Percentiles rank a stretch among this genome's conserved stretches.
phyloP scores from a whole-genome alignment of 2,888 invertebrate species.

The Isoperla grammatica region DNA sequence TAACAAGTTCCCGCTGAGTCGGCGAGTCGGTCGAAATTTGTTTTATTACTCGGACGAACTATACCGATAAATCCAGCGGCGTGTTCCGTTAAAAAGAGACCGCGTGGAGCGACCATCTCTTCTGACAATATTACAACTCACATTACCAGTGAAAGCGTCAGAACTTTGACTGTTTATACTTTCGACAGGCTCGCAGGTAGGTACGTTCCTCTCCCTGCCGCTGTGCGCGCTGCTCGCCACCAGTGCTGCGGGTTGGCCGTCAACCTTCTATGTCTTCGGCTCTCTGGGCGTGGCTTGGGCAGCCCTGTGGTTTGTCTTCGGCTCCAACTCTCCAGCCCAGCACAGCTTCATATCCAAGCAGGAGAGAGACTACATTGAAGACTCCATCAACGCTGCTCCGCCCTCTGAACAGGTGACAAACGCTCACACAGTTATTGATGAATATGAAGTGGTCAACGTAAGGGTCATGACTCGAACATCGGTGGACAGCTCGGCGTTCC shows the following conservation, averaged over 20 bases:
- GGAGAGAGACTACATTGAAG: constrained; percentile 61
- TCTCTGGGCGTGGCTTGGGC: constrained; percentile 55
- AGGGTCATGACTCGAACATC: no score
- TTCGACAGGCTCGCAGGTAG: constrained; percentile 62
- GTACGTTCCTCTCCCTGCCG: constrained; percentile 68
- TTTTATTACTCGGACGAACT: no score
- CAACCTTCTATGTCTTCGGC: constrained; percentile 71
- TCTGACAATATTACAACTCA: no score
- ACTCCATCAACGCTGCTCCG: constrained; percentile 45
- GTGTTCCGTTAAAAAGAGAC: no score
- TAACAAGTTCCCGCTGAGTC: no score
- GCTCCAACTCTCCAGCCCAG: constrained; percentile 58
- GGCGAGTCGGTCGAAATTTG: no score
- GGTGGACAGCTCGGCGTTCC: no score
- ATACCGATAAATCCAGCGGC: no score
- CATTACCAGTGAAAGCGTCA: background rate
- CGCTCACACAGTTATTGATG: no score
- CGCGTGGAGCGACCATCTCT: no score
- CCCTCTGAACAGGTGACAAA: background rate
- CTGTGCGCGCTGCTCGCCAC: constrained; percentile 67
- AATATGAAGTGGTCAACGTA: no score
- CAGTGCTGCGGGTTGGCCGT: constrained; percentile 66
- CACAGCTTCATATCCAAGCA: constrained; percentile 52
- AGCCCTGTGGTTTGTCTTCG: constrained; percentile 54
- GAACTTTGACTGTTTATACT: background rate